Evolutionary conservation across 2,888 invertebrate genomes (phyloP).

Genomic region (Agrochola lychnidis): DNA sequence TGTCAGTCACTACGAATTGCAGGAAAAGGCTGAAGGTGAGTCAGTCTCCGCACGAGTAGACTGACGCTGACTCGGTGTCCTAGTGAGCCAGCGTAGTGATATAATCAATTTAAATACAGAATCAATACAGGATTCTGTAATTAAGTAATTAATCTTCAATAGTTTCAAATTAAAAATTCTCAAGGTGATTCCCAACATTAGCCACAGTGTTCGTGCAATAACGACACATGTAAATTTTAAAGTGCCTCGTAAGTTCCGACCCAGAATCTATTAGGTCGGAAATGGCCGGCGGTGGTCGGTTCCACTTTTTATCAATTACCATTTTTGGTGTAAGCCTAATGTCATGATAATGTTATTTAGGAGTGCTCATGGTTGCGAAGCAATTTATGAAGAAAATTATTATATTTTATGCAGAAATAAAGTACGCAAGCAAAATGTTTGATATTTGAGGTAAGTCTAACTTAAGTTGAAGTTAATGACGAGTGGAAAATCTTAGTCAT

Average conservation of each 20-base stretch:
- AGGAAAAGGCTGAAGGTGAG: background rate
- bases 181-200: conserved; percentile 21
- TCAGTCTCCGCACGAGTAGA: no score
- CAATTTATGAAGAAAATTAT: conserved; percentile 40
- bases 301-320: conserved; percentile 71
- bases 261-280: conserved; percentile 68
- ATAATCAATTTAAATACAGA: background rate
- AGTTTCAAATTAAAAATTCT: background rate
- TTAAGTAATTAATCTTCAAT: background rate
- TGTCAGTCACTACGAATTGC: background rate
- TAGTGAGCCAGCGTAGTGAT: background rate
- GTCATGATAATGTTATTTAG: conserved; percentile 53
- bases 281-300: conserved; percentile 54
- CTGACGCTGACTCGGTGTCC: background rate
- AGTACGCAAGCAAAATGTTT: conserved; percentile 7
- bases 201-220: conserved; percentile 24
- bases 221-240: conserved; percentile 69
- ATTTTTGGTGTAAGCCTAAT: conserved; percentile 65
- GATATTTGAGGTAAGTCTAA: conserved; percentile 24
- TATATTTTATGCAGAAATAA: conserved; percentile 29
- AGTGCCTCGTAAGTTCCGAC: conserved; percentile 67
- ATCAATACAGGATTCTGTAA: background rate
- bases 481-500: conserved; percentile 21
- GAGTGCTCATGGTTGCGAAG: conserved; percentile 19
- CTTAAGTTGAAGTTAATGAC: conserved; percentile 23